phyloP scores from a whole-genome alignment of 2,797 vertebrate species.

The Kryptopterus vitreolus region DNA sequence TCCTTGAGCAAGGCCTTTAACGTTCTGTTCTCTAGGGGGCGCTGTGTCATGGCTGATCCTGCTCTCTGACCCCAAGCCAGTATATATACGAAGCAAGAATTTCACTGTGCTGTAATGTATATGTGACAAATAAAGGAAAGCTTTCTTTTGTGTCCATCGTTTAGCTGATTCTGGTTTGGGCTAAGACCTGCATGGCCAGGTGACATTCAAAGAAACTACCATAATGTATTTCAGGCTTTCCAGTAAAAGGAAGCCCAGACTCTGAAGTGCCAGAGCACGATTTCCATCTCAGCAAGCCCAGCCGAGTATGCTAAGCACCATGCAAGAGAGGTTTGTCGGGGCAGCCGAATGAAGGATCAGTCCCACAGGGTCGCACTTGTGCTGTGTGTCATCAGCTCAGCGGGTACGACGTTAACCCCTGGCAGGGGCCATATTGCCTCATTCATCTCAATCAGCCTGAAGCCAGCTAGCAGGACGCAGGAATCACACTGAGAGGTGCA shows the following conservation, averaged over 20 bases:
- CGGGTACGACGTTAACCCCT: slow-evolving; percentile 74
- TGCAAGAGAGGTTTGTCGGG: slow-evolving; percentile 36
- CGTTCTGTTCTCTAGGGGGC: no score
- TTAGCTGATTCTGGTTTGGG: not conserved
- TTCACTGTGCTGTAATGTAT: no score
- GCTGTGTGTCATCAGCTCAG: slow-evolving; percentile 68
- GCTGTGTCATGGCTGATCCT: no score
- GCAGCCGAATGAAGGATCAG: slow-evolving; percentile 73
- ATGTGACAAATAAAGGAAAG: no score
- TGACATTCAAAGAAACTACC: not conserved
- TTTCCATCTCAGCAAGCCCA: slow-evolving; percentile 60
- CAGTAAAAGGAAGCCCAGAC: slow-evolving; percentile 70
- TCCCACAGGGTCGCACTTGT: slow-evolving; percentile 64
- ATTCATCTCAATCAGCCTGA: slow-evolving; percentile 67
- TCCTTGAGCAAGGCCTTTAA: no score
- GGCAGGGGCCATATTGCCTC: slow-evolving; percentile 73
- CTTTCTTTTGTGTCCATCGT: slow-evolving; percentile 13
- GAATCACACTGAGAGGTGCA: slow-evolving; percentile 29
- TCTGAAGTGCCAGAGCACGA: slow-evolving; percentile 71
- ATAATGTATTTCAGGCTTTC: not conserved
- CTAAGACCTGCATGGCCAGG: not conserved
- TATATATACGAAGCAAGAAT: no score
- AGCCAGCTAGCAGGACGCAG: slow-evolving; percentile 26
- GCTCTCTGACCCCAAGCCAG: no score
- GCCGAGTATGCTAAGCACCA: slow-evolving; percentile 41